Evolutionary conservation across 1,140 invertebrate species (phyloP).

Genomic region (Callitettix versicolor): DNA sequence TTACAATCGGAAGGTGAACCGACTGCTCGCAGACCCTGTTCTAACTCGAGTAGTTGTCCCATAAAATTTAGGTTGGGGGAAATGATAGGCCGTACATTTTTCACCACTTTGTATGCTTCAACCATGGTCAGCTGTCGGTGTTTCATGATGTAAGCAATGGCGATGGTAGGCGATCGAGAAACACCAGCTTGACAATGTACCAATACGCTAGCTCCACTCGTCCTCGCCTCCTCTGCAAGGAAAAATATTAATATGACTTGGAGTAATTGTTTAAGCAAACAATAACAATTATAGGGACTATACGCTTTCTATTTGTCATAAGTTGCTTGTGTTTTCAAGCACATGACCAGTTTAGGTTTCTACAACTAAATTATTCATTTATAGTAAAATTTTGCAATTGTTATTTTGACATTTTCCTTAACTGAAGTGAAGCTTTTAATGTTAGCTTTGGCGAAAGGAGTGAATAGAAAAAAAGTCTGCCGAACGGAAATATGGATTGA

Average conservation of each 20-base stretch:
- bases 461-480: no score
- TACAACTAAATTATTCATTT: no score
- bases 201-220: slow-evolving; percentile 65
- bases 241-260: slow-evolving; percentile 27
- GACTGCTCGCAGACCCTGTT: slow-evolving; percentile 50
- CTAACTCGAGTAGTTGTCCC: slow-evolving; percentile 83
- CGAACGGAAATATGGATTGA: no score
- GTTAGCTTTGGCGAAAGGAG: no score
- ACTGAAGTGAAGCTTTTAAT: no score
- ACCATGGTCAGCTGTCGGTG: slow-evolving; percentile 76
- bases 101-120: slow-evolving; percentile 83
- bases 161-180: slow-evolving; percentile 86
- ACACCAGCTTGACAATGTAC: slow-evolving; percentile 94
- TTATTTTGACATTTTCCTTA: no score
- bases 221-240: slow-evolving; percentile 74
- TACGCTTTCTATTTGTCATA: not conserved
- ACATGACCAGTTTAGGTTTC: no score
- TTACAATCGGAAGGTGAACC: slow-evolving; percentile 28
- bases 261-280: not conserved
- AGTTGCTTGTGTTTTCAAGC: not conserved
- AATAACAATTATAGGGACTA: not conserved
- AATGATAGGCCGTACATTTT: slow-evolving; percentile 77
- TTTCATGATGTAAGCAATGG: slow-evolving; percentile 90
- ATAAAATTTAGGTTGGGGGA: slow-evolving; percentile 97
- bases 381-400: no score